Conservation (phyloP, 2,113 vertebrate genomes). For the Eretmochelys imbricata region DNA sequence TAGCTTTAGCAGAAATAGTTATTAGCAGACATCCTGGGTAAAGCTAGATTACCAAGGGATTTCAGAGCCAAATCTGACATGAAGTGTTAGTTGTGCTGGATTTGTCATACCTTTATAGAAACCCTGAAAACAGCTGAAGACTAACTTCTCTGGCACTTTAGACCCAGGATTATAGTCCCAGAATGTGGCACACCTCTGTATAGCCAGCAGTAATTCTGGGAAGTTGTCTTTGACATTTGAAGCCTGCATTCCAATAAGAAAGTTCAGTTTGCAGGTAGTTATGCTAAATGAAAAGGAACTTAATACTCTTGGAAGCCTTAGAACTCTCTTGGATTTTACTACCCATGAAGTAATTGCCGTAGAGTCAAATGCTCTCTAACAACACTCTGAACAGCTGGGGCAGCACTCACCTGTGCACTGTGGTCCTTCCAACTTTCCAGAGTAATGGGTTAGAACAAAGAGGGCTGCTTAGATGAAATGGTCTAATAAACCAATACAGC, state of each 20-base stretch:
- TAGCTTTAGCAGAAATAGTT: not conserved
- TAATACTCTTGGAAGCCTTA: not conserved
- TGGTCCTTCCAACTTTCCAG: not conserved
- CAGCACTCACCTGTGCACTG: slow-evolving; percentile 3
- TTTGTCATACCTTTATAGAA: slow-evolving; percentile 1
- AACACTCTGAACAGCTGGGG: not conserved
- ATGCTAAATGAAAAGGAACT: not conserved
- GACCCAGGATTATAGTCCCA: not conserved
- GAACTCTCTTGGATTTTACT: slow-evolving; percentile 20
- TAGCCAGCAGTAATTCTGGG: not conserved
- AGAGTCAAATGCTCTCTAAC: not conserved
- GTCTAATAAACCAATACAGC: not conserved
- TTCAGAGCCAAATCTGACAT: not conserved
- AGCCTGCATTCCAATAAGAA: not conserved
- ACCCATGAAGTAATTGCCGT: slow-evolving; percentile 20
- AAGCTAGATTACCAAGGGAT: not conserved
- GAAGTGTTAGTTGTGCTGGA: not conserved
- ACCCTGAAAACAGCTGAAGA: not conserved
- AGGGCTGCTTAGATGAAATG: not conserved
- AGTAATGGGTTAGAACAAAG: not conserved
- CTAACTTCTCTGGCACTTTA: not conserved
- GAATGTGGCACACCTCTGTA: not conserved
- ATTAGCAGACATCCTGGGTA: not conserved
- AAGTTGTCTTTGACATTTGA: slow-evolving; percentile 32
- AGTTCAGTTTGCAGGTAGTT: slow-evolving; percentile 14